A percentile compares a stretch with the other conserved stretches of the same genome.
Conservation (phyloP, 1,140 invertebrate genomes). For the Araneus ventricosus region DNA sequence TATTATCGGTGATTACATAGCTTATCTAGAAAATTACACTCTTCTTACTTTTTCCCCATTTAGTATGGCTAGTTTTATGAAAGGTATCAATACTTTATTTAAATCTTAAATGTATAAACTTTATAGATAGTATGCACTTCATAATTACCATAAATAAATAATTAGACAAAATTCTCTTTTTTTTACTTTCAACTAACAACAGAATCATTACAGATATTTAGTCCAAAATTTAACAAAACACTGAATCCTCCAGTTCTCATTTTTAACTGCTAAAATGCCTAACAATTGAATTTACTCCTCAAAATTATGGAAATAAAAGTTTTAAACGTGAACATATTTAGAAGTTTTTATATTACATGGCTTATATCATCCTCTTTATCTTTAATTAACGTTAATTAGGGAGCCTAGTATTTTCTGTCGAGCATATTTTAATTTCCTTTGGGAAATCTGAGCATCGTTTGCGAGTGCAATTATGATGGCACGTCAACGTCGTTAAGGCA, state of each 20-base stretch:
- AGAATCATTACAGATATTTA: neutral
- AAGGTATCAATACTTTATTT: too few relatives aligned
- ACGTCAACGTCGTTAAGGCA: constrained; percentile 30
- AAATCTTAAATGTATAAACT: too few relatives aligned
- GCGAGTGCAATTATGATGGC: neutral
- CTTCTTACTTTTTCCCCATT: too few relatives aligned
- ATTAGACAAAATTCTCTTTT: too few relatives aligned
- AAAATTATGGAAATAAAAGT: neutral
- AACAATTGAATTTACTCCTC: neutral
- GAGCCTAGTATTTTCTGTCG: constrained; percentile 25
- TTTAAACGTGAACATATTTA: neutral
- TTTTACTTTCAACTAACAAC: too few relatives aligned
- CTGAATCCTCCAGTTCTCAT: neutral
- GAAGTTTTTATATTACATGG: neutral
- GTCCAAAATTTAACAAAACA: neutral
- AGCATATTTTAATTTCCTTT: constrained; percentile 43
- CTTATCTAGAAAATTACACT: too few relatives aligned
- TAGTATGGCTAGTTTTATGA: too few relatives aligned
- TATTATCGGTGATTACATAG: too few relatives aligned
- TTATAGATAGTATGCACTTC: too few relatives aligned
- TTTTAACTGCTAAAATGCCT: neutral
- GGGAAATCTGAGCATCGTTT: constrained; percentile 37
- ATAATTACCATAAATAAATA: too few relatives aligned
- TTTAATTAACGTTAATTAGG: constrained; percentile 38
- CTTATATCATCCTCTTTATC: neutral